Base-by-base conservation (phyloP, 2,113 vertebrate species). In the Perca schrenkii region DNA sequence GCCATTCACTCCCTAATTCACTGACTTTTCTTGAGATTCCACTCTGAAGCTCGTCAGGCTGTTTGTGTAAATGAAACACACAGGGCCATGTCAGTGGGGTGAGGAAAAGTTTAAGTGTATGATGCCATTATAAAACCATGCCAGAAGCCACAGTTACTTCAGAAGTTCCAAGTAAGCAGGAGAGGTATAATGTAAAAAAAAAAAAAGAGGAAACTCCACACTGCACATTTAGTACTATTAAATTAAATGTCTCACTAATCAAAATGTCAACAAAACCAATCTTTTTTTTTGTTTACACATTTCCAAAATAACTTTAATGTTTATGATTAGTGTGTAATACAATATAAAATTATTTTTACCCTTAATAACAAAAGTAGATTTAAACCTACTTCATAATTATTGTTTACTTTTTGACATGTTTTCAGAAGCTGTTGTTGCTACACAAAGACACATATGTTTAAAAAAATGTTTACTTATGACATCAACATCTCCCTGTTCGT, bases 401-500 rank as follows among this genome's bases (percentile, higher is more conserved):
- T 17, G 49, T 31, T 66, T 6, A 28, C 25, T 40, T 22, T 17
- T 40, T 34, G 58, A 80, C 58, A 54, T 53, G 28, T 77, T 82
- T 83, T 75, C 52, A 67, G 61, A 81, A 52, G 14, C 63, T 73
- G 67, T 82, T 79, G 57, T 74, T 68, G 63, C 61, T 49, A 54
- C 46, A 79, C 68, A 83, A 81, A 77, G 49, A 0, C 70, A 74
- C 6, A 52, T 66, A 71, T 80, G 77, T 86, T 91, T 83, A 92
- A 92, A 87, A 91, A 83, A 87, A 91, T 83, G 69, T 91, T 90
- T 89, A 91, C 86, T 86, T 61, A 80, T 83, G 80, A 78, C 76
- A 74, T 75, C 65, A 88, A 74, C 79, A 83, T 88, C 82, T 86
- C 63, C 71, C 40, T 75, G 69, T 62, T 88, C 84, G 80, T 89